Evolutionary conservation across 2,113 vertebrate genomes (phyloP).

Genomic region (Dasyurus viverrinus): DNA sequence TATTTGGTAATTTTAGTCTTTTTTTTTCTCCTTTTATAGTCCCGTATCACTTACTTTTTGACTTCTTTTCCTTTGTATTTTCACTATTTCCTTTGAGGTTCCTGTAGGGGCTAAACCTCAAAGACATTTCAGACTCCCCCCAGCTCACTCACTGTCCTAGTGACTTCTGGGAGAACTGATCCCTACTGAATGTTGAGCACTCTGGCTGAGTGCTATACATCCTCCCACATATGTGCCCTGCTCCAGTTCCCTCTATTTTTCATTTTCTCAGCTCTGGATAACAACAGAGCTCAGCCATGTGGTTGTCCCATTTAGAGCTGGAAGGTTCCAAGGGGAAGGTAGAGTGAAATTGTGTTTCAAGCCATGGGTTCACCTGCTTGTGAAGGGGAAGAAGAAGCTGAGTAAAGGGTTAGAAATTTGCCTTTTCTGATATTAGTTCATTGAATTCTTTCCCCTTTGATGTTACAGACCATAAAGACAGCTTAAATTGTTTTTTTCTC

Average conservation of each 20-base stretch:
- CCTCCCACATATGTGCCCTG: background rate
- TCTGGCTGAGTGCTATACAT: background rate
- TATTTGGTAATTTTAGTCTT: background rate
- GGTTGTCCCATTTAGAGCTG: background rate
- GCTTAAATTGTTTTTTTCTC: background rate
- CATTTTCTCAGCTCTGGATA: background rate
- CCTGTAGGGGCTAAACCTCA: background rate
- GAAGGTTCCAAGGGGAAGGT: background rate
- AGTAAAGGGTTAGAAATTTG: background rate
- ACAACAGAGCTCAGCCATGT: background rate
- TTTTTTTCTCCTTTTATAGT: background rate
- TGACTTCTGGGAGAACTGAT: background rate
- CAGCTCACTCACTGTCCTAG: background rate
- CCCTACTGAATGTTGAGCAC: background rate
- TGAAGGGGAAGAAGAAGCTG: background rate
- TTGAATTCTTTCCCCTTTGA: background rate
- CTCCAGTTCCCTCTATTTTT: background rate
- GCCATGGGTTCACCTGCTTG: background rate
- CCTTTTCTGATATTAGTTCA: background rate
- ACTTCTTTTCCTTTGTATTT: background rate
- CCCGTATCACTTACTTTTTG: background rate
- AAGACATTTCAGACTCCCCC: background rate
- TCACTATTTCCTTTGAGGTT: background rate
- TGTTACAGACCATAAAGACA: background rate
- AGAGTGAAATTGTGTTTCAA: background rate